Evolutionary conservation across 2,888 invertebrate species (phyloP).

Genomic region (Sarcophaga subvicina): DNA sequence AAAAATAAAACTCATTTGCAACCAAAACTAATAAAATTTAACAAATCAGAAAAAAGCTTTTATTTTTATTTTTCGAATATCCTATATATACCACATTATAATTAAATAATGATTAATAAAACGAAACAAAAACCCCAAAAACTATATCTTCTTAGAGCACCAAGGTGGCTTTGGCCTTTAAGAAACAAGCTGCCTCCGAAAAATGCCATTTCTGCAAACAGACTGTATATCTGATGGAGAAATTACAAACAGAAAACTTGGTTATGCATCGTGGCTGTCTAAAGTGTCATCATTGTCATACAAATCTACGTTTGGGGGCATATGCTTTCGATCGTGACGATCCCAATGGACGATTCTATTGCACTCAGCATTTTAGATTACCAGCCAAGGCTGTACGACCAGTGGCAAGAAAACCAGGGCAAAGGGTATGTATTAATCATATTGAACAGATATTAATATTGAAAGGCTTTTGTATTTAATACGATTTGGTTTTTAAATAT

Average conservation of each 20-base stretch:
- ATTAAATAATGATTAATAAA: background rate
- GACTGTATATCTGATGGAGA: slow-evolving; percentile 96
- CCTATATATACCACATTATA: background rate
- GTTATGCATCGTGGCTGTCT: slow-evolving; percentile 97
- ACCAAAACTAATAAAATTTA: slow-evolving; percentile 2
- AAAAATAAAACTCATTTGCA: slow-evolving; percentile 12
- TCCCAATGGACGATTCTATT: slow-evolving; percentile 87
- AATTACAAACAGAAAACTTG: slow-evolving; percentile 93
- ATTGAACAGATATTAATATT: background rate
- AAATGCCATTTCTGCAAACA: slow-evolving; percentile 94
- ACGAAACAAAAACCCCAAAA: background rate
- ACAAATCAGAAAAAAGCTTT: background rate
- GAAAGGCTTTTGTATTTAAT: background rate
- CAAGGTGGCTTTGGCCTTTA: slow-evolving; percentile 84
- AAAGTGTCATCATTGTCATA: slow-evolving; percentile 95
- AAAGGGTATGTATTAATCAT: slow-evolving; percentile 71
- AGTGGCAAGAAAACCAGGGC: slow-evolving; percentile 74
- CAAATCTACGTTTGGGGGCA: slow-evolving; percentile 89
- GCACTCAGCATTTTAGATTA: slow-evolving; percentile 88
- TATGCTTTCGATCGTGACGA: slow-evolving; percentile 89
- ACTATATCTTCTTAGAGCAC: slow-evolving; percentile 82
- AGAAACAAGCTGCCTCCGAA: slow-evolving; percentile 87
- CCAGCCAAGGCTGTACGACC: slow-evolving; percentile 83
- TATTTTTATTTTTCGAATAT: background rate
- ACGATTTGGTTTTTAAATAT: background rate